A percentile compares a stretch with the other conserved stretches of the same genome.
phyloP scores from a whole-genome alignment of 2,113 vertebrate genomes.

The Phyllopteryx taeniolatus region DNA sequence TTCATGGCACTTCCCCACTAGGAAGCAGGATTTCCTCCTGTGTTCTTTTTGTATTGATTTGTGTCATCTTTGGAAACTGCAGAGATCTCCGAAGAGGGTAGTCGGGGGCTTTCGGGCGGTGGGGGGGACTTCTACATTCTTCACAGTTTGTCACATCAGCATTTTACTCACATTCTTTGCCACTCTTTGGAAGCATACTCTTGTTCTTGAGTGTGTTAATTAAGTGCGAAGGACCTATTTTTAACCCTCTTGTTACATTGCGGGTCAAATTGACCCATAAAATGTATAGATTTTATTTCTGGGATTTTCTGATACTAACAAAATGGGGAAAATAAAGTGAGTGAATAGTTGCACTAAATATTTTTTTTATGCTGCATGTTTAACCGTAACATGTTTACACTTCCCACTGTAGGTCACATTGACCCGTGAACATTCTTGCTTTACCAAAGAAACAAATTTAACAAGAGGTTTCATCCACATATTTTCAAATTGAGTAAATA shows the following conservation, averaged over 20 bases:
- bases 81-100: constrained; percentile 7
- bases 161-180: neutral
- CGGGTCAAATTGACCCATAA: neutral
- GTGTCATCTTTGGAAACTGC: constrained; percentile 23
- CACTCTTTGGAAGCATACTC: neutral
- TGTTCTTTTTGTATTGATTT: constrained; percentile 35
- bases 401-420: no score
- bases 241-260: neutral
- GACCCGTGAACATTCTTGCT: no score
- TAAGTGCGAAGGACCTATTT: neutral
- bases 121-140: neutral
- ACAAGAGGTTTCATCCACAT: no score
- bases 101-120: no score
- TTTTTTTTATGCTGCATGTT: no score
- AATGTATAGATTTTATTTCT: neutral
- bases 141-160: constrained; percentile 28
- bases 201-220: no score
- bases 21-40: constrained; percentile 70
- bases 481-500: no score
- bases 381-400: no score
- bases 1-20: constrained; percentile 12
- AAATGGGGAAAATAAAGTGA: neutral
- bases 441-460: no score
- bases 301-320: neutral
- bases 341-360: no score